A percentile compares a stretch with the other conserved stretches of the same genome.
Evolutionary conservation across 2,888 invertebrate species (phyloP).

Genomic region (Gymnosoma rotundatum): DNA sequence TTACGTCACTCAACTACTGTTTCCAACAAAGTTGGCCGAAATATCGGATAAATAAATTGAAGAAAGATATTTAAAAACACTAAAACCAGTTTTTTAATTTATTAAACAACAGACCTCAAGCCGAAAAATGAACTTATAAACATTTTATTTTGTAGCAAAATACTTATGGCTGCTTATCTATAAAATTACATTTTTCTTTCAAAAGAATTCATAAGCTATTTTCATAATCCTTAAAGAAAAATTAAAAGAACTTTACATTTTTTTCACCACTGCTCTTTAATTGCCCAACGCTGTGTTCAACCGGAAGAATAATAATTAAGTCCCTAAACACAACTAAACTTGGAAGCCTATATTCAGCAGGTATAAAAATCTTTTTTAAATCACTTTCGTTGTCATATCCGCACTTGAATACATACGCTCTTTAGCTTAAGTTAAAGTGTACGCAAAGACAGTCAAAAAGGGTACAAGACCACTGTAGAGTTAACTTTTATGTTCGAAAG

Average conservation of each 20-base stretch:
- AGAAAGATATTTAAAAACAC: too few species aligned
- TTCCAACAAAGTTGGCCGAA: too few species aligned
- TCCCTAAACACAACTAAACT: background rate
- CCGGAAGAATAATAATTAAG: conserved; percentile 16
- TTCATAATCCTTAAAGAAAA: background rate
- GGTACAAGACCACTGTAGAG: conserved; percentile 37
- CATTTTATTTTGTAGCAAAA: too few species aligned
- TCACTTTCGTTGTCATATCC: conserved; percentile 50
- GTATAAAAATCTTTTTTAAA: conserved; percentile 35
- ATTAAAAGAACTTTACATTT: background rate
- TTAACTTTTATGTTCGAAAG: conserved; percentile 34
- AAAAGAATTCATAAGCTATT: too few species aligned
- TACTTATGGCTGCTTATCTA: too few species aligned
- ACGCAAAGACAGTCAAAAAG: conserved; percentile 12
- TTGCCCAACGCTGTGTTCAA: background rate
- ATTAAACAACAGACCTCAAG: too few species aligned
- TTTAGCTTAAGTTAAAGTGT: conserved; percentile 1
- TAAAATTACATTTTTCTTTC: too few species aligned
- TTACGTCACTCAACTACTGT: too few species aligned
- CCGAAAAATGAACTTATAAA: too few species aligned
- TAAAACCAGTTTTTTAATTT: too few species aligned
- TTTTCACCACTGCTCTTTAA: background rate
- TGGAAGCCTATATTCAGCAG: background rate
- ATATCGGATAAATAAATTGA: too few species aligned
- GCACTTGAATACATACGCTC: conserved; percentile 14